Base-by-base conservation (phyloP, 2,888 invertebrate species). In the Melolontha melolontha region DNA sequence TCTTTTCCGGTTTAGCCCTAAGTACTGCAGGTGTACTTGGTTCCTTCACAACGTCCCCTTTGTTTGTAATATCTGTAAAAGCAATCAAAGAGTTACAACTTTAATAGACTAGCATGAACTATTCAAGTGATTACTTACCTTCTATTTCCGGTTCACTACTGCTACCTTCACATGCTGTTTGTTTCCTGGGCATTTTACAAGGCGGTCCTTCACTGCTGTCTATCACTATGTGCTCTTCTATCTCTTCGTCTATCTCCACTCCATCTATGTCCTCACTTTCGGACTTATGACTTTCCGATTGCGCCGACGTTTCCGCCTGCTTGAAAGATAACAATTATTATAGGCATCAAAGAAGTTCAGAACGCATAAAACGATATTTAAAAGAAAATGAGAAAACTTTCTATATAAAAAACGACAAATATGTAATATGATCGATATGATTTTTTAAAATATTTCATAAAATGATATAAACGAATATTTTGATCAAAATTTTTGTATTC, bases 271-370 rank as follows among this genome's bases (percentile, higher is more conserved):
- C 85, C 27, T 84, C 83, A 52, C 84, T 82, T 69, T 83, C 84
- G 5, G 84, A 84, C 73, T 86, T 86, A 70, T 84, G 86, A 72
- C 87, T 87, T 49, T 87, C 87, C 34, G 84, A 84, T 70, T 82
- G 84, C n/a, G 83, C 85, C 8, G 88, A 85, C n/a, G 52, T 64
- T 51, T 64, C 64, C 4, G 51, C 50, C 50, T 52, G 12, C 5
- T 34, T 34, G 14, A 29, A 39, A 1, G 34, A 6, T 8, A 17
- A 47, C 27, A 44, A 44, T 12, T 42, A 12, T 41, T 59, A 6
- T n/a, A 41, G 8, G 7, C n/a, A 55, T 55, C 8, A 14, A 50
- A 14, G 4, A 50, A n/a, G 7, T n/a, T 50, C 17, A 14, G 1
- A 5, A 50, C 1, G 5, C 14, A 5, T 50, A 16, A 14, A 16